A percentile compares a stretch with the other conserved stretches of the same genome.
Evolutionary conservation across 2,888 invertebrate genomes (phyloP).

Genomic region (Bimastos eiseni): DNA sequence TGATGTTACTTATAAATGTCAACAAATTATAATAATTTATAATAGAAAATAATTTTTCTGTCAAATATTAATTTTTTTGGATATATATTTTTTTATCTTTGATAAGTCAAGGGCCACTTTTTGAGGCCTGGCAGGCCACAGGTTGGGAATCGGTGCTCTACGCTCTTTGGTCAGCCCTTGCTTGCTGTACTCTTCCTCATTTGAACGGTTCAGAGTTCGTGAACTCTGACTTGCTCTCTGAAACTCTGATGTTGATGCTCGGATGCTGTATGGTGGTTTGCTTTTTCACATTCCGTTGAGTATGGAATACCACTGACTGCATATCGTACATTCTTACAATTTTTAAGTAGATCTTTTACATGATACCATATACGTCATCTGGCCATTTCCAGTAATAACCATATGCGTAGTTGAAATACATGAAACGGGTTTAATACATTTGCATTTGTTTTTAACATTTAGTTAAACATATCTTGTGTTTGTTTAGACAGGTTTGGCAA

Average conservation of each 20-base stretch:
- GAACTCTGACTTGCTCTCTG: background rate
- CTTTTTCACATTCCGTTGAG: background rate
- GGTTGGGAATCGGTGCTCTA: too few species aligned
- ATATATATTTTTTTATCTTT: too few species aligned
- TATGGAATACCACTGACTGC: background rate
- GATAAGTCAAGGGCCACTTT: too few species aligned
- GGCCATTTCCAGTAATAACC: background rate
- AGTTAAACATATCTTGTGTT: background rate
- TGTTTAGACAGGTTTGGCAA: background rate
- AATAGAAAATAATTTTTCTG: too few species aligned
- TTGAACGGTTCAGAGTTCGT: background rate
- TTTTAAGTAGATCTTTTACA: background rate
- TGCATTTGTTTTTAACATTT: conserved; percentile 13
- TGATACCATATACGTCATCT: background rate
- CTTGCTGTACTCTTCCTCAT: background rate
- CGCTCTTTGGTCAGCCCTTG: background rate
- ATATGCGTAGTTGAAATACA: background rate
- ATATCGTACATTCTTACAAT: background rate
- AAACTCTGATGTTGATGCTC: background rate
- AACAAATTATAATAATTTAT: too few species aligned
- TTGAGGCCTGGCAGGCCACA: too few species aligned
- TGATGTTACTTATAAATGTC: too few species aligned
- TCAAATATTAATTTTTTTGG: too few species aligned
- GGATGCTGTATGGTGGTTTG: background rate
- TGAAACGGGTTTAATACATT: background rate